Evolutionary conservation across 2,113 vertebrate species (phyloP), one percentile per base, ranked within the genome.

Genomic region (Coracopsis vasa): DNA sequence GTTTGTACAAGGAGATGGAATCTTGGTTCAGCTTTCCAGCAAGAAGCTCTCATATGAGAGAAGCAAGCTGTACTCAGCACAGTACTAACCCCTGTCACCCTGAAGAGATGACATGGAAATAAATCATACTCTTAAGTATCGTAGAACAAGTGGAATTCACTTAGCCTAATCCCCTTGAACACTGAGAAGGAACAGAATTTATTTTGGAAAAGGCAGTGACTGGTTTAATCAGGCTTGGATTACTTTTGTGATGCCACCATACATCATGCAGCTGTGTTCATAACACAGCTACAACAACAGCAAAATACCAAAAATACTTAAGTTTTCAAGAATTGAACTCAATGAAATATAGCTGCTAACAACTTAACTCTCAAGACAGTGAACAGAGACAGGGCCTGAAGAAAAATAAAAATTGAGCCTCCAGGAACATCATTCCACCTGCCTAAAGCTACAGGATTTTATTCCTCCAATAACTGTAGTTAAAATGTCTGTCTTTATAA

Each of bases 151-250:
- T 33, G 54, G 41, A 82, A 90, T 83, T 86, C 58, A 83, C 37
- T 80, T 70, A 86, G 42, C 67, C 42, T 58, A 64, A 51, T 70
- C 78, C 28, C 28, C 31, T 33, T 75, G 41, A 91, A 86, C 27
- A 86, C 9, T 0, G 0, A 67, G 71, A 88, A 94, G 28, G 28
- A 85, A 80, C 4, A 73, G n/a, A 92, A 78, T 93, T 92, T 77
- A 88, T 80, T 93, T 86, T 94, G 94, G 85, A 96, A 80, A 80
- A 45, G 60, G 31, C 15, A 78, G 33, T 61, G 83, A 77, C 45
- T 41, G 17, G 64, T 81, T 89, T 84, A 94, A 79, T 75, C 65
- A 87, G 61, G 85, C 35, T 60, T 90, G 72, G 72, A 84, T 31
- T 58, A 84, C 54, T 94, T 92, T 60, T 25, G 47, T 64, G 54